Evolutionary conservation across 2,113 vertebrate genomes (phyloP), one percentile per base, ranked within the genome.

Genomic region (Rhea pennata): DNA sequence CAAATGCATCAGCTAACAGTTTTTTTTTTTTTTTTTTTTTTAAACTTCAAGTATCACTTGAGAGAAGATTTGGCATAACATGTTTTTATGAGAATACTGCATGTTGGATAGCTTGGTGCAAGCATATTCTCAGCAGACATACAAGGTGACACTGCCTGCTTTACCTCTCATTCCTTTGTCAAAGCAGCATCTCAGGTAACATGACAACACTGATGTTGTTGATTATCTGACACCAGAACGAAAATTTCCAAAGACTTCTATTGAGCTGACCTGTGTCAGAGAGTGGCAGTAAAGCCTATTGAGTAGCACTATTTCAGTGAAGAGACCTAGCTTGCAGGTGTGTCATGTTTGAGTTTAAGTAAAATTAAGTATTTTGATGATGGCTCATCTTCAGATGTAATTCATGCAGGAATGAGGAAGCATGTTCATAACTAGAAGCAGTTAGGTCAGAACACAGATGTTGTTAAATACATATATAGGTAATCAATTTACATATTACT

Each of bases 21-120:
- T 15, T 71, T 48, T 16, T 20, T 94, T 94, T 36, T 15, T 71
- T 69, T 16, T 20, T 15, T 71, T 69, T 16, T 20, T 94, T 94
- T n/a, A n/a, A 96, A 88, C 66, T 91, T 96, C 70, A 96, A 94
- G 92, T 84, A 94, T 92, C 92, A 82, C 84, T 96, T 95, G 88
- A 90, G 61, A 94, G 92, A 95, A 95, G 86, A 96, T 95, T 96
- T 94, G 95, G 92, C 92, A 97, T 69, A 74, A 93, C 48, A 82
- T 92, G 92, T 95, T 93, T 93, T 95, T 93, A 89, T 93, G 84
- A 84, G 82, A 93, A 62, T 85, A 92, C 84, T 84, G 91, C 81
- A 76, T 95, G 77, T 67, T 92, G 84, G 77, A 89, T 93, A 89
- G 71, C 85, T 96, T 79, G 87, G 84, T 74, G 78, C 65, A 64